Base-by-base conservation (phyloP, 2,113 vertebrate genomes). In the Rhinichthys klamathensis region DNA sequence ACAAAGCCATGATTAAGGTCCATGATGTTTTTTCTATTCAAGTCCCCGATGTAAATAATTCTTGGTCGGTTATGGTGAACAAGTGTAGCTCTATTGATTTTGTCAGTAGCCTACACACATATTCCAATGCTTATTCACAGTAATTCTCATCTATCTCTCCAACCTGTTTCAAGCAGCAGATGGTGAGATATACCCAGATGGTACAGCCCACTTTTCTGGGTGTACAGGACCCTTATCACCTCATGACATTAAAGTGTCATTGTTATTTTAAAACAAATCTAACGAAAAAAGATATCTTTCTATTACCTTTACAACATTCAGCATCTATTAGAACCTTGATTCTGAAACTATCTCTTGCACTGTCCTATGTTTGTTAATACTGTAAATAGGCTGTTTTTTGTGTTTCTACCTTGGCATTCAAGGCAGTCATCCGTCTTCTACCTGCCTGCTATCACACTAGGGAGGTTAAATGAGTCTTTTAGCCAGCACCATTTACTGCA, bases 391-490 rank as follows among this genome's bases (percentile, higher is more conserved):
- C 32, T 41, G 30, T n/a, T 38, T 82, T 51, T 25, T 46, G 56
- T 65, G 21, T 21, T 4, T 82, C 27, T 72, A 2, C 65, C 2
- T 25, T 56, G n/a, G 15, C 21, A 6, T 72, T 4, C 4, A n/a
- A 44, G 12, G 38, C n/a, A 46, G 25, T 49, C 69, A 73, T n/a
- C 2, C 38, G 15, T 54, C 63, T 44, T 56, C 61, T 30, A 56
- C 69, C 44, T 72, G 12, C 61, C 4, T 75, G 15, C 23, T 12
- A 13, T 21, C 8, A 54, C 38, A 32, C 54, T 49, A 23, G 72
- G 72, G 70, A 76, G 30, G 18, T 13, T 84, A 84, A 84, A 84
- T 63, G 38, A 49, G 54, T 44, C 56, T 84, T 82, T 46, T 58
- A 63, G 23, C 61, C 61, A 56, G 58, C 54, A 41, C 44, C 5